phyloP scores from a whole-genome alignment of 2,888 invertebrate genomes.

The Embidobia sp. region DNA sequence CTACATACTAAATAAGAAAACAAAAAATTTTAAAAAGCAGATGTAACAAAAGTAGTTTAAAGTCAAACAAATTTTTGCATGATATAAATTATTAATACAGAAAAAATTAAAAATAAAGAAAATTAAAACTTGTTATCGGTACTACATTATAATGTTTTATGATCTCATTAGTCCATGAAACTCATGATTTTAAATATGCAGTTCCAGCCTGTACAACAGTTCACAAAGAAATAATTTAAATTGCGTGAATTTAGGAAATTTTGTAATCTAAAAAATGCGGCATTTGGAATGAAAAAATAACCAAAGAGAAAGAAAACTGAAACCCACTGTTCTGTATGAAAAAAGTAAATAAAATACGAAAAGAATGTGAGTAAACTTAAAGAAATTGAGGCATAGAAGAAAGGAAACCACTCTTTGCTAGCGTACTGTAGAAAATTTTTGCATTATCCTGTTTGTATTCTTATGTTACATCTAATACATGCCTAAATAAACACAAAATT shows the following conservation, averaged over 20 bases:
- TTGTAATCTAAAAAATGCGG: constrained; percentile 64
- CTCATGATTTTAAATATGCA: too few relatives aligned
- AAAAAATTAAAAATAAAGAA: too few relatives aligned
- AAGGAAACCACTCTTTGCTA: constrained; percentile 61
- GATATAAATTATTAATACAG: too few relatives aligned
- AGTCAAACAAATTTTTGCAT: too few relatives aligned
- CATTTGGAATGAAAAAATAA: constrained; percentile 36
- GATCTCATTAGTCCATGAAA: too few relatives aligned
- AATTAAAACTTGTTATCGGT: too few relatives aligned
- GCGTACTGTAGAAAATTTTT: constrained; percentile 71
- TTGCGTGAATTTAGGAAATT: constrained; percentile 71
- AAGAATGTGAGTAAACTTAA: constrained; percentile 24
- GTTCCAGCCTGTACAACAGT: too few relatives aligned
- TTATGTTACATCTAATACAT: constrained; percentile 79
- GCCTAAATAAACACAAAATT: constrained; percentile 78
- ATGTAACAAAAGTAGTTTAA: too few relatives aligned
- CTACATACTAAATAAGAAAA: too few relatives aligned
- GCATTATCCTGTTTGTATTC: constrained; percentile 71
- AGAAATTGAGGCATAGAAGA: constrained; percentile 7
- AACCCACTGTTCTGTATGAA: constrained; percentile 22
- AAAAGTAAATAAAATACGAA: constrained; percentile 35
- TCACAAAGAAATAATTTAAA: too few relatives aligned
- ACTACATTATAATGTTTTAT: too few relatives aligned
- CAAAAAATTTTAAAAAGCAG: too few relatives aligned
- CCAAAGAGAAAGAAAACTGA: constrained; percentile 25